phyloP scores from a whole-genome alignment of 2,797 vertebrate genomes.

The Rhynchonycteris naso region DNA sequence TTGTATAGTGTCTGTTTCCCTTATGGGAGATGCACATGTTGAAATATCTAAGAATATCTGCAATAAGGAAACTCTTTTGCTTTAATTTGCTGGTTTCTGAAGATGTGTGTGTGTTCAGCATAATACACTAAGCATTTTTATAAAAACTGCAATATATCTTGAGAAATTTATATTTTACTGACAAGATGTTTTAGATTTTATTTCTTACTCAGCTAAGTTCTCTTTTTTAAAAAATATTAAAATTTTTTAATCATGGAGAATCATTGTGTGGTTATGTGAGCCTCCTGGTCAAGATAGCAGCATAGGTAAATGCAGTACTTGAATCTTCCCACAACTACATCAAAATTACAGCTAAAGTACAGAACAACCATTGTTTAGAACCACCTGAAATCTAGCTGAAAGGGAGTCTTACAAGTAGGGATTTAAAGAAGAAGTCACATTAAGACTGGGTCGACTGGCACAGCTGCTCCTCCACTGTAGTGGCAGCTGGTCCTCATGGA shows the following conservation, averaged over 20 bases:
- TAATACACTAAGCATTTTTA: neutral
- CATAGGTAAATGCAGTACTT: too few relatives aligned
- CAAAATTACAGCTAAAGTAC: too few relatives aligned
- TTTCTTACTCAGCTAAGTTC: neutral
- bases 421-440: too few relatives aligned
- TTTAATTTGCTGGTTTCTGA: neutral
- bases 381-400: too few relatives aligned
- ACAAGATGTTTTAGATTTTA: conserved; percentile 6
- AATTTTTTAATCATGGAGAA: neutral
- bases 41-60: neutral
- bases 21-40: neutral
- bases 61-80: neutral
- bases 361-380: too few relatives aligned
- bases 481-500: too few relatives aligned
- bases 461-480: too few relatives aligned
- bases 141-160: neutral
- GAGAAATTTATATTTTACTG: neutral
- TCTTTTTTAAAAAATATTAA: neutral
- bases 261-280: neutral
- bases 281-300: too few relatives aligned
- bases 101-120: neutral
- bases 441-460: too few relatives aligned
- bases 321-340: too few relatives aligned
- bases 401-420: too few relatives aligned
- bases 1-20: neutral